These are phyloP conservation scores for Oscheius sp. DNA, from an alignment of 2,888 invertebrate species.

Conservation along the genomic window DNA sequence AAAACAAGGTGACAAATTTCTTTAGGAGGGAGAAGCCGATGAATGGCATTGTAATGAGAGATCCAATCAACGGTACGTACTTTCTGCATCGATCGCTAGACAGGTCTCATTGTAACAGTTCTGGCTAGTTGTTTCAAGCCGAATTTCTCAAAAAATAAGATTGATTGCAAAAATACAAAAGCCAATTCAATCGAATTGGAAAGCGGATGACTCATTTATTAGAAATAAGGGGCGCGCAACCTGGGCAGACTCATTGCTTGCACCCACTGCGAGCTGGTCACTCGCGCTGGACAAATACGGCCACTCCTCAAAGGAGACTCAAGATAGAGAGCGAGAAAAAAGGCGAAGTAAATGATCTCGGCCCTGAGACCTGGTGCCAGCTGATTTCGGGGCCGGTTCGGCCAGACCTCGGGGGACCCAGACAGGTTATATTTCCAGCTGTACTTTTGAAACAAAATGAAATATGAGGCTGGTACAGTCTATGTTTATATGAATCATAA, in stretches of 20 bases:
- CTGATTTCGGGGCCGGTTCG: background rate
- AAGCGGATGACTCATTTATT: background rate
- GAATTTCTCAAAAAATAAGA: no score
- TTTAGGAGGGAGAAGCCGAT: no score
- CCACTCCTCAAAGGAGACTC: no score
- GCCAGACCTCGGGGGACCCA: conserved; percentile 1
- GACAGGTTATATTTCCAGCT: conserved; percentile 1
- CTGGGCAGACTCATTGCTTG: no score
- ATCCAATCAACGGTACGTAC: no score
- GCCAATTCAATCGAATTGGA: background rate
- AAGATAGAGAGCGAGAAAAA: background rate
- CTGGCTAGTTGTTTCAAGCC: no score
- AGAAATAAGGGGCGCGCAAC: no score
- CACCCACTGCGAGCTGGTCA: no score
- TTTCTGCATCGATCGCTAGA: no score
- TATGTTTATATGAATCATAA: background rate
- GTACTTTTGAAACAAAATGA: background rate
- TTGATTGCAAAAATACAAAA: background rate
- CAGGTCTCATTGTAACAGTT: no score
- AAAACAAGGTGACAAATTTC: no score
- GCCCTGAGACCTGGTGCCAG: background rate
- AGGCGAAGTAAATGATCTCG: background rate
- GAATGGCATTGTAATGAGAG: no score
- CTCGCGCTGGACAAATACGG: background rate
- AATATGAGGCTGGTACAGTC: background rate